Evolutionary conservation across 2,888 invertebrate species (phyloP), one percentile per base, ranked within the genome.

Genomic region (Baccha elongata): DNA sequence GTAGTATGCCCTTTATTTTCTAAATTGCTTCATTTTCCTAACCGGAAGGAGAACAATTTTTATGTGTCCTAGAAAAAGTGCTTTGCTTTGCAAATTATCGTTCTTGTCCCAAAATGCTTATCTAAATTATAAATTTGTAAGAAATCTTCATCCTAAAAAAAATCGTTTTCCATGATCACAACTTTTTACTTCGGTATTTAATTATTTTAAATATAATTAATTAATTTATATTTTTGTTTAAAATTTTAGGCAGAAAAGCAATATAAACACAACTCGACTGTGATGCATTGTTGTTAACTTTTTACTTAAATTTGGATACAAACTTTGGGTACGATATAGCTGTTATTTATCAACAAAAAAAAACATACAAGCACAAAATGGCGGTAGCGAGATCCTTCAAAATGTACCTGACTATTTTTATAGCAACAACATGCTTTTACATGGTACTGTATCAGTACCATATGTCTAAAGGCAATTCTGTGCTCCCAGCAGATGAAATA

Each of bases 391-490:
- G 92, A 88, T 92, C 92, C 86, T 91, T 92, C 88, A 93, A 93
- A 92, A 92, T 94, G 92, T 94, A 93, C 92, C 91, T 94, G 90
- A 91, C 93, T 86, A 92, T 93, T 89, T 91, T 94, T 88, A 89
- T 93, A 88, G 90, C 90, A 84, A 93, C 93, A 87, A 92, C 92
- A 85, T 93, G 93, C 88, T 91, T 94, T 87, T 91, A 94, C 86
- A 90, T 90, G 90, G 88, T 89, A 76, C 91, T 94, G 87, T 93
- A 93, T 88, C 94, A 94, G 89, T 94, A 94, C 88, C 93, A 93
- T 87, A 90, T 93, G 87, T 93, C 93, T 84, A 92, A 91, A 79
- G 91, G 90, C 80, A 90, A 91, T 88, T 87, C 91, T 72, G 88
- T 91, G 81, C 86, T 90, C 58, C 86, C 87, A 84, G 74, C 88